Evolutionary conservation across 2,797 vertebrate genomes (phyloP), one percentile per base, ranked within the genome.

Genomic region (Natrix natrix): DNA sequence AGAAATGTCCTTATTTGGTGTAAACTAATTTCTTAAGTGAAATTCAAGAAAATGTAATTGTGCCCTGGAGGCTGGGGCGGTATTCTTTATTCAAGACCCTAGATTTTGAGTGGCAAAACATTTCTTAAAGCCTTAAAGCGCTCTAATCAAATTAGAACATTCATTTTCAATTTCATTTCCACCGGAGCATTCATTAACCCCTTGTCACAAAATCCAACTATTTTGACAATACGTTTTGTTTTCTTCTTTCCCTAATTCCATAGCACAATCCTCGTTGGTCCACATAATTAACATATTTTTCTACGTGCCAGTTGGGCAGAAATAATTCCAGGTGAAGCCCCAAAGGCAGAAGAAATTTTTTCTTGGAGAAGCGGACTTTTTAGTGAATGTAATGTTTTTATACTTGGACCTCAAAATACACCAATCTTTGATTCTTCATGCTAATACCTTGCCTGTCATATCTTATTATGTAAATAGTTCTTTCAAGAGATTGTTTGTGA

Each of bases 381-480:
- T 74, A 90, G 52, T 13, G 95, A 95, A 86, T 63, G 87, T 92
- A 94, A 90, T 37, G 4, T 1, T 88, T 92, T 92, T 94, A 89
- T 43, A 92, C 56, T 94, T 93, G 52, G 88, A 54, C 55, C 90
- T 95, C 91, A 78, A 94, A 96, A 94, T 87, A 91, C 74, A 83
- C 91, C 52, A 48, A 89, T 56, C 11, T 91, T 95, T 96, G 94
- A 96, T 96, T 93, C 91, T 94, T 92, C 91, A 12, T 91, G 93
- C 92, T 96, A 94, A 96, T 95, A 93, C 89, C 91, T 56, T 92
- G 92, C 89, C 88, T 0, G 0, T 69, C 95, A 93, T 78, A 90
- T 59, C 90, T 95, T 95, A 92, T 95, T 96, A 94, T 92, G 95
- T 91, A 93, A 91, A 93, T 55, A 94, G 90, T 94, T 93, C 90